Conservation (phyloP, 1,140 invertebrate genomes). For the Chironomus striatipennis region DNA sequence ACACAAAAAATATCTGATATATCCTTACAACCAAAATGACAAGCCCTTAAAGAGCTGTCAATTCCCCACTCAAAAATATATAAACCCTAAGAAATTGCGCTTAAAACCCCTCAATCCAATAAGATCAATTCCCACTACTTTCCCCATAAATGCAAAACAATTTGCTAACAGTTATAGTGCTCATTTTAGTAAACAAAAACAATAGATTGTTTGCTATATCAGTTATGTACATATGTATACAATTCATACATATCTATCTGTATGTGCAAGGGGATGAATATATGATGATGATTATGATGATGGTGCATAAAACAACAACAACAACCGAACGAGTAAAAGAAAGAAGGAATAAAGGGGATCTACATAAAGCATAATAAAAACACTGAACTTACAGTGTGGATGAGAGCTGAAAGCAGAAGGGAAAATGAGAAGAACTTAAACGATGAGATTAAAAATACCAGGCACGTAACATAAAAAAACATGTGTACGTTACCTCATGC, state of each 20-base stretch:
- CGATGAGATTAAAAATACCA: conserved; percentile 22
- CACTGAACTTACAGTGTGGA: no score
- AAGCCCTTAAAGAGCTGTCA: no score
- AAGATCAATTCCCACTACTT: no score
- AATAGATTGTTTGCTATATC: conserved; percentile 8
- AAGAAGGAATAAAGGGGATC: no score
- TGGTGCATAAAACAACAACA: neutral
- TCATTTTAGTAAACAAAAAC: conserved; percentile 2
- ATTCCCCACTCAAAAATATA: no score
- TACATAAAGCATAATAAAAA: no score
- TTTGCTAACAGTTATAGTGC: conserved; percentile 5
- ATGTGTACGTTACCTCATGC: conserved; percentile 15
- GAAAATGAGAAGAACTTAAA: conserved; percentile 7
- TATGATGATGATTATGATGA: conserved; percentile 9
- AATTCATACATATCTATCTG: neutral
- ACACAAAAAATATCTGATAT: no score
- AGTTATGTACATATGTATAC: neutral
- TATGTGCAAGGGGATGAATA: neutral
- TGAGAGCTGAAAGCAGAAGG: neutral
- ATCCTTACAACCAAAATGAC: no score
- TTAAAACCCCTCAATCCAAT: no score
- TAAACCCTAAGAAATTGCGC: no score
- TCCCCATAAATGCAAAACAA: neutral
- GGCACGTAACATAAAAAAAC: conserved; percentile 16
- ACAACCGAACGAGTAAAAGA: neutral